A percentile compares a stretch with the other conserved stretches of the same genome.
Evolutionary conservation across 2,888 invertebrate species (phyloP).

Genomic region (Drepanosiphum platanoidis): DNA sequence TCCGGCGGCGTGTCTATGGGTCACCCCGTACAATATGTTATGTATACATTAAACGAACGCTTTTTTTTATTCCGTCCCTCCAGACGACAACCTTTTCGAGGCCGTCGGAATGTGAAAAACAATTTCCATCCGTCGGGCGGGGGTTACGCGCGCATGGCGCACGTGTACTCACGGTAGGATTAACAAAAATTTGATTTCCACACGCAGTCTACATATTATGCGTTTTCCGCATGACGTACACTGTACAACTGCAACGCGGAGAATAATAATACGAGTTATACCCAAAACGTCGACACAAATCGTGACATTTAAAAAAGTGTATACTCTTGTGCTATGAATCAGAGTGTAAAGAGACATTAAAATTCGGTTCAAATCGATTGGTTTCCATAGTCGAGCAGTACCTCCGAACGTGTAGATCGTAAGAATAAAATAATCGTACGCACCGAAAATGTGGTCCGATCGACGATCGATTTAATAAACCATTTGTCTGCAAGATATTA

Average conservation of each 20-base stretch:
- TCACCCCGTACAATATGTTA: no score
- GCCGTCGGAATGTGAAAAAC: slow-evolving; percentile 51
- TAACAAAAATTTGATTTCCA: slow-evolving; percentile 55
- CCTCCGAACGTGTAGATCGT: no score
- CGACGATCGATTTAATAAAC: no score
- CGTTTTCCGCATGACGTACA: slow-evolving; percentile 47
- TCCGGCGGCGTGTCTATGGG: no score
- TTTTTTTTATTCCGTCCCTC: background rate
- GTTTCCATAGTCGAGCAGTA: no score
- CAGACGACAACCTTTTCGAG: slow-evolving; percentile 28
- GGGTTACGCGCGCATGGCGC: background rate
- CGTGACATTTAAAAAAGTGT: slow-evolving; percentile 21
- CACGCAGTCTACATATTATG: background rate
- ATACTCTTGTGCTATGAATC: background rate
- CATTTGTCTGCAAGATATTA: no score
- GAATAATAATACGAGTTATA: background rate
- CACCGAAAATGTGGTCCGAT: no score
- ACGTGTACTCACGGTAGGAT: slow-evolving; percentile 41
- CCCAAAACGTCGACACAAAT: background rate
- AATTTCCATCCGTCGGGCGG: slow-evolving; percentile 39
- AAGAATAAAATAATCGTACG: no score
- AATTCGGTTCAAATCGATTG: no score
- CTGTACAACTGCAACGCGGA: background rate
- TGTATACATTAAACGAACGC: background rate
- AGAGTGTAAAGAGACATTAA: no score